Base-by-base conservation (phyloP, 1,140 invertebrate genomes). In the Branchinecta lindahli region DNA sequence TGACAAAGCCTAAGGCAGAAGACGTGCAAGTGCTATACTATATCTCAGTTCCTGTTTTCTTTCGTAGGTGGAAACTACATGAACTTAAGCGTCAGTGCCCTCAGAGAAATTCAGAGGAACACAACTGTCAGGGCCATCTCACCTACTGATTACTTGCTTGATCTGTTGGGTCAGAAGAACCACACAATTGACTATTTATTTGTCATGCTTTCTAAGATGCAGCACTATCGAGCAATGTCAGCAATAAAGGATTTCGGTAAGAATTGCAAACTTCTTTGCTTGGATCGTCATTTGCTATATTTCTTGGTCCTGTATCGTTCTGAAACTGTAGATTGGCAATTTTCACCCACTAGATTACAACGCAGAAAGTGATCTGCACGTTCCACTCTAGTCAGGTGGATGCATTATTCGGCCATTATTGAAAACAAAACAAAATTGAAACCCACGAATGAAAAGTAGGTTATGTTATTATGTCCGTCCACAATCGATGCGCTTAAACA, bases 111-210 rank as follows among this genome's bases (percentile, higher is more conserved):
- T 61, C 52, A 61, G 52, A 61, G 52, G 52, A 61, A 61, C 52
- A 61, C 52, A 61, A 61, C 52, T 15, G 76, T 79, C 45, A 73
- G 80, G 65, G 77, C 84, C 45, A 79, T 80, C 45, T 89, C 90
- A 71, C 89, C 90, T 0, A 85, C 88, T 0, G 84, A 88, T 74
- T 83, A 87, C 74, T 80, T 95, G 7, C 79, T 95, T 20, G 85
- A 81, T 46, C 78, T 84, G 68, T 94, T 89, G 89, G 87, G 88
- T 8, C 83, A 86, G 73, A 83, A 86, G 70, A 93, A 92, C 79
- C 89, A 92, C 73, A 87, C 85, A 18, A 84, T 91, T 3, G 77
- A 85, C 66, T 87, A 91, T 77, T 78, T 95, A 8, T 92, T 91
- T 77, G 79, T 85, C 3, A 75, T 88, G 21, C 80, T 90, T 6